Base-by-base conservation (phyloP, 2,888 invertebrate species). In the Lasioglossum lativentre region DNA sequence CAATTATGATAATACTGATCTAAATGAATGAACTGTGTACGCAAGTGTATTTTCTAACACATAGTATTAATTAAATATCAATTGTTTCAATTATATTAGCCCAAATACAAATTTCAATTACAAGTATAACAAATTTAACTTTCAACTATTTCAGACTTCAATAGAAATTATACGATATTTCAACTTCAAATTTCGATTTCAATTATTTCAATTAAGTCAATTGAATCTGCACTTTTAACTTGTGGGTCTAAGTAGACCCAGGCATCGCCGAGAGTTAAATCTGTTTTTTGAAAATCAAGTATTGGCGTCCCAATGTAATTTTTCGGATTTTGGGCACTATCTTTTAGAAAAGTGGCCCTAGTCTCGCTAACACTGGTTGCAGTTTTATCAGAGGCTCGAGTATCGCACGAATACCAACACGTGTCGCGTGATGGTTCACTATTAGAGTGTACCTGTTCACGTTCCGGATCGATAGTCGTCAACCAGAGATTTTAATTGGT, bases 401-500 rank as follows among this genome's bases (percentile, higher is more conserved):
- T 66, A 34, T 59, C 59, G n/a, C 27, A 66, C 34, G 19, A 34
- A 66, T 34, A 66, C 66, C 19, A 19, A 19, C 19, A 19, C 66
- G 34, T 66, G 59, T 59, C 27, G 66, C 34, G 34, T 66, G 66
- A 66, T 66, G 66, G 66, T 66, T 19, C 66, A 66, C 66, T 66
- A 34, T 66, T 66, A 30, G 19, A 56, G 23, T 38, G 56, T 56
- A 16, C 66, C 66, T 66, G 30, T 16, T 66, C 66, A 34, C 34
- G 66, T 66, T 66, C 34, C 66, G 30, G 66, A 66, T 66, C 66
- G 34, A 66, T 66, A 66, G 30, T 66, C 66, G 66, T 66, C 66
- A 34, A 34, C 34, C 66, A 66, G 66, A 66, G 66, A 66, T 66
- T 66, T 66, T 66, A 66, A 66, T 66, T 66, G 66, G 30, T 66